These are phyloP conservation scores for Microtus pennsylvanicus DNA, from an alignment of 2,113 vertebrate species.

Conservation along the genomic window DNA sequence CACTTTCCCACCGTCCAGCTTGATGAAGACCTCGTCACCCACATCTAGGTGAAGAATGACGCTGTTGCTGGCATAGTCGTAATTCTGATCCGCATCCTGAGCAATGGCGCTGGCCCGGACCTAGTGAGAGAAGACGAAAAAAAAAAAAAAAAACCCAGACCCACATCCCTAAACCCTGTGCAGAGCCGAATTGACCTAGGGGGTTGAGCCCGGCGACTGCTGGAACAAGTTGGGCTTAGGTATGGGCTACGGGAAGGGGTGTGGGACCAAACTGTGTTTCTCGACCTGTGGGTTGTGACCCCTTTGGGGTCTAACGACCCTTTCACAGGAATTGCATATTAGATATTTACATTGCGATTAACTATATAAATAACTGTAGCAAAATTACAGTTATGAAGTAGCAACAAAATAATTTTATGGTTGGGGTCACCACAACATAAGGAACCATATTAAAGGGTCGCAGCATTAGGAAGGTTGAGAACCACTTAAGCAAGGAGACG, in stretches of 20 bases:
- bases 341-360: background rate
- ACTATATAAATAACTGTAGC: background rate
- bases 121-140: constrained; percentile 75
- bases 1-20: constrained; percentile 95
- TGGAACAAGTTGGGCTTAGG: background rate
- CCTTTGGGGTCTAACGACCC: background rate
- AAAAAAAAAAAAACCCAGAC: background rate
- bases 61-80: constrained; percentile 95
- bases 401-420: background rate
- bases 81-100: constrained; percentile 92
- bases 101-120: constrained; percentile 93
- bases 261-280: background rate
- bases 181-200: background rate
- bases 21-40: constrained; percentile 95
- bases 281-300: background rate
- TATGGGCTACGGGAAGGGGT: too few relatives aligned
- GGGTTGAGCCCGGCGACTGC: background rate
- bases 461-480: background rate
- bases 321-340: background rate
- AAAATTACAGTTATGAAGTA: background rate
- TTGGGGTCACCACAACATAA: background rate
- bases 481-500: background rate
- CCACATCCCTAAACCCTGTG: background rate
- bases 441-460: background rate
- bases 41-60: constrained; percentile 95